Base-by-base conservation (phyloP, 1,140 invertebrate genomes). In the Leucophenga varia region DNA sequence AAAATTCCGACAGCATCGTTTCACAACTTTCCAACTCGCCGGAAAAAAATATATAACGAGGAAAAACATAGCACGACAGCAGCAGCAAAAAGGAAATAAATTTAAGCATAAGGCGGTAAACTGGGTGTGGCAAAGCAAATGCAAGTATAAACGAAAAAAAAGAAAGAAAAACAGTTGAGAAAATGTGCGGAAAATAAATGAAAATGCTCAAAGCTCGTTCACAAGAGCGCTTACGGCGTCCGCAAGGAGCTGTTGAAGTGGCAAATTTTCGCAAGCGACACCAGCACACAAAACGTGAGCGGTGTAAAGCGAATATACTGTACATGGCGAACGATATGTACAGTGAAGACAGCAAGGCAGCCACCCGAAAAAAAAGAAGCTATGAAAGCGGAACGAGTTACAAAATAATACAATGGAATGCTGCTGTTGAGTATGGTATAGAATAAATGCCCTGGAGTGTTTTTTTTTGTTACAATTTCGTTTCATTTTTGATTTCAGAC, bases 181-280 rank as follows among this genome's bases (percentile, higher is more conserved):
- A 60, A 69, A 68, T 67, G 64, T 68, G 64, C 61, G 60, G 64
- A 67, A 67, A 67, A 67, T 67, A 67, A 67, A 67, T 67, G 64
- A 68, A 67, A 67, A 67, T 68, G 59, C 59, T 70, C 65, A 72
- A 64, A 72, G 68, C 68, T 72, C 68, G 69, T 70, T 72, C 69
- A 72, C 61, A 72, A 63, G 60, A 67, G 69, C 63, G 69, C 69
- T 72, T 68, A 72, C 68, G 69, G 69, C 69, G 57, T 72, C 61
- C 69, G 57, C 64, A 68, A 72, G 68, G 64, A 72, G 69, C 64
- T 72, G 69, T 72, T 72, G 69, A 72, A 72, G 69, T 72, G 69
- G 69, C 69, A 72, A 72, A 72, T 72, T 72, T 72, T 69, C 69
- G 57, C 68, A 72, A 71, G 61, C 68, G 61, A 52, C 64, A 68